These are phyloP conservation scores for Pelodiscus sinensis DNA, from an alignment of 2,113 vertebrate species.

Conservation along the genomic window DNA sequence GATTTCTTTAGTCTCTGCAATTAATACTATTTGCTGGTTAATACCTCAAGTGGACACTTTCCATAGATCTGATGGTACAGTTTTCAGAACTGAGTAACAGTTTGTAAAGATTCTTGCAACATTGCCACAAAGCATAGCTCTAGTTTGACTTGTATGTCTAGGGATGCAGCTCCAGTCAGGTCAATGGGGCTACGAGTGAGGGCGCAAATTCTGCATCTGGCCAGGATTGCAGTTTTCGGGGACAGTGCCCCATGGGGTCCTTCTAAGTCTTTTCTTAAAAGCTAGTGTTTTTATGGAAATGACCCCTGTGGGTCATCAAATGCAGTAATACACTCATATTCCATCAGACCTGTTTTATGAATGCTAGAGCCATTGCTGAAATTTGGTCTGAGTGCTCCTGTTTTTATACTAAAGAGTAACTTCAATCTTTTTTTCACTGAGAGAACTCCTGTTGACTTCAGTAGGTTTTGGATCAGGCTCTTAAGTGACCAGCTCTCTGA, in stretches of 20 bases:
- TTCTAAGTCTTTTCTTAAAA: background rate
- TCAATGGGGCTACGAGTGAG: too few species aligned
- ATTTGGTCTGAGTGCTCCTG: background rate
- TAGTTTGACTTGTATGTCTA: too few species aligned
- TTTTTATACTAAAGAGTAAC: background rate
- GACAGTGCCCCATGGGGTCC: too few species aligned
- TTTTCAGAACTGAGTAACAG: background rate
- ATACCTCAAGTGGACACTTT: background rate
- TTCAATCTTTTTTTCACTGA: background rate
- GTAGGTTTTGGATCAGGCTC: conserved; percentile 41
- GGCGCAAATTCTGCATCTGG: too few species aligned
- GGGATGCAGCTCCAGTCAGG: too few species aligned
- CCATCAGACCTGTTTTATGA: too few species aligned
- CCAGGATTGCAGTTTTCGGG: too few species aligned
- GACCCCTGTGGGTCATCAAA: background rate
- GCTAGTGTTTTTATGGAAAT: background rate
- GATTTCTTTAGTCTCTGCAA: background rate
- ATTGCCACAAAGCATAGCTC: background rate
- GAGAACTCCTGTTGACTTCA: conserved; percentile 32
- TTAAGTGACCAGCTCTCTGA: conserved; percentile 36
- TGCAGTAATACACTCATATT: background rate
- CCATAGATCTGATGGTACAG: background rate
- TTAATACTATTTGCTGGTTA: background rate
- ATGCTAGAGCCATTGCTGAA: background rate
- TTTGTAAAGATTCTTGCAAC: background rate